Conservation (phyloP, 1,140 invertebrate genomes). For the Cotesia vestalis region DNA sequence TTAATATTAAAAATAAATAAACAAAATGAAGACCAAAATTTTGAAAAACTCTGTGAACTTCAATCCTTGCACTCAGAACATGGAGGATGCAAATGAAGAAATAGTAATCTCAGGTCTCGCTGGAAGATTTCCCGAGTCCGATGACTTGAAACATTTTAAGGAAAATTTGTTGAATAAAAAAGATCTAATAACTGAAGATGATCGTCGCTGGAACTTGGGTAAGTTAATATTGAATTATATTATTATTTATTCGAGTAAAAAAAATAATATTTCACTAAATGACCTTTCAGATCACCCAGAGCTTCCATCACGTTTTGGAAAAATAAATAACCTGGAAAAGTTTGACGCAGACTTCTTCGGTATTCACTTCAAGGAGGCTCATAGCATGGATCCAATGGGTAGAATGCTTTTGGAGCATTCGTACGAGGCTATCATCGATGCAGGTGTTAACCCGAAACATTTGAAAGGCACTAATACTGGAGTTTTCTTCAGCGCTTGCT, state of each 20-base stretch:
- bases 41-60: constrained; percentile 19
- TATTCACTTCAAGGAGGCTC: constrained; percentile 83
- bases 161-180: constrained; percentile 80
- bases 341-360: constrained; percentile 88
- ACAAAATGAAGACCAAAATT: constrained; percentile 4
- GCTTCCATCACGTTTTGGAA: constrained; percentile 79
- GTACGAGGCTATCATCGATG: constrained; percentile 88
- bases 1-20: not conserved
- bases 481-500: constrained; percentile 83
- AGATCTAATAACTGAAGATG: constrained; percentile 84
- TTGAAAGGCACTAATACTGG: constrained; percentile 79
- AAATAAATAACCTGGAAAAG: constrained; percentile 80
- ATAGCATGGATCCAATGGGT: constrained; percentile 89
- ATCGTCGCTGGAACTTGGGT: constrained; percentile 78
- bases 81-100: constrained; percentile 72
- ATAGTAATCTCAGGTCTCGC: constrained; percentile 85
- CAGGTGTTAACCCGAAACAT: constrained; percentile 70
- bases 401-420: constrained; percentile 84
- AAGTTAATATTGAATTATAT: constrained; percentile 28
- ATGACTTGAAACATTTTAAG: constrained; percentile 80
- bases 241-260: too few relatives aligned
- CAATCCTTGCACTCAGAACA: constrained; percentile 29
- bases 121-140: constrained; percentile 86
- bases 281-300: constrained; percentile 69
- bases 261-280: not conserved